These are phyloP conservation scores for Pyralis farinalis DNA, from an alignment of 2,888 invertebrate genomes.

Conservation along the genomic window DNA sequence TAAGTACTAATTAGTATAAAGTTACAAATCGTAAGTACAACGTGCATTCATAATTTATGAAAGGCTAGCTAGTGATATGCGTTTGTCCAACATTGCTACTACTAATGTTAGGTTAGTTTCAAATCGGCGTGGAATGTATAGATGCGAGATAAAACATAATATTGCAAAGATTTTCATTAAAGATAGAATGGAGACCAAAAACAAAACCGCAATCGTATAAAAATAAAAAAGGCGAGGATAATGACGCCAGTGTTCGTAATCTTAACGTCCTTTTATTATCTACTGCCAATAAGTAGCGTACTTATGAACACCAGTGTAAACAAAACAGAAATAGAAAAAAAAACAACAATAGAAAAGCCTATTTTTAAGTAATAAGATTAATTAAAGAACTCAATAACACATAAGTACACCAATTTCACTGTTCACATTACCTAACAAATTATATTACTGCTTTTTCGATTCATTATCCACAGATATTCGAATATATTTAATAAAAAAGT, in stretches of 20 bases:
- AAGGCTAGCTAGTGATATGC: constrained; percentile 58
- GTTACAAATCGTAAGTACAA: constrained; percentile 45
- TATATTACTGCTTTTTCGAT: constrained; percentile 31
- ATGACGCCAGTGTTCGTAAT: not conserved
- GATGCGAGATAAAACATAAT: constrained; percentile 1
- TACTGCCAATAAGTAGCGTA: not conserved
- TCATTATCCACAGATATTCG: constrained; percentile 23
- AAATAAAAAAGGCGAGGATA: not conserved
- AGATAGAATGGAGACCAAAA: not conserved
- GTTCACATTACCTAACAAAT: constrained; percentile 22
- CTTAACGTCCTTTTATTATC: not conserved
- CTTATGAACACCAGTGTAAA: constrained; percentile 3
- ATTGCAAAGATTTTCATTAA: not conserved
- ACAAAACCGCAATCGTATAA: not conserved
- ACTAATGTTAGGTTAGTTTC: constrained; percentile 7
- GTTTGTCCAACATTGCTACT: constrained; percentile 24
- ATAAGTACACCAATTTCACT: constrained; percentile 26
- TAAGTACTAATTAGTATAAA: constrained; percentile 34
- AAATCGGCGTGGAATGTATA: constrained; percentile 22
- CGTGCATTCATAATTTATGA: constrained; percentile 30
- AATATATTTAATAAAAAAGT: constrained; percentile 35
- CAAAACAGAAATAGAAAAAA: constrained; percentile 15
- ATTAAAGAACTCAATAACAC: constrained; percentile 24
- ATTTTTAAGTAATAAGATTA: constrained; percentile 25
- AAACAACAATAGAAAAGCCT: constrained; percentile 27